Conservation (phyloP, 2,113 vertebrate genomes). For the Eudorcas thomsonii region DNA sequence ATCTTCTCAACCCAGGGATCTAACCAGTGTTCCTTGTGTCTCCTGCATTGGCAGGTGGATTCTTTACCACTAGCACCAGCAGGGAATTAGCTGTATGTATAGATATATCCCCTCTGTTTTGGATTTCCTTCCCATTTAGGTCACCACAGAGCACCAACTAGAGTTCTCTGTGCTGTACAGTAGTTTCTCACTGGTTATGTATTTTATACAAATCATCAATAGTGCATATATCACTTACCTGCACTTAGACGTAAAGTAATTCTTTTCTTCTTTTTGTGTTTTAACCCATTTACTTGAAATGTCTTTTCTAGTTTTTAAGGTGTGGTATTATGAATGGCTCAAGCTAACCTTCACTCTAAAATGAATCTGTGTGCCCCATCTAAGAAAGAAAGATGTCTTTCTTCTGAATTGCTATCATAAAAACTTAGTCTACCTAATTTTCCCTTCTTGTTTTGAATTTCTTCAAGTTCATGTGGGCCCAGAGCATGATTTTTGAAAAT, state of each 20-base stretch:
- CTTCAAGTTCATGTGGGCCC: neutral
- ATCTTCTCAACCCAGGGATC: neutral
- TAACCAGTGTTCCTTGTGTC: neutral
- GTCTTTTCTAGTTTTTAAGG: neutral
- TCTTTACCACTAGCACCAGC: neutral
- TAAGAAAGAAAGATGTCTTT: neutral
- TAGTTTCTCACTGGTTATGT: neutral
- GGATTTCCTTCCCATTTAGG: neutral
- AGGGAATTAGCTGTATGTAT: neutral
- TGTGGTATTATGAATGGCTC: neutral
- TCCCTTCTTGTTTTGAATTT: neutral
- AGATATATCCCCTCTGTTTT: neutral
- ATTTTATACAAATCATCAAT: neutral
- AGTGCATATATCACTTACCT: neutral
- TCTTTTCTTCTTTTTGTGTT: neutral
- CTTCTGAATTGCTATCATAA: neutral
- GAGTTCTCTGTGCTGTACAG: neutral
- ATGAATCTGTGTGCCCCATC: neutral
- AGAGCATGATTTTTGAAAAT: neutral
- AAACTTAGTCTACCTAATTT: neutral
- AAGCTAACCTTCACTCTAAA: neutral
- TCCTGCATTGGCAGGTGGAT: neutral
- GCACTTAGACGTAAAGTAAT: neutral
- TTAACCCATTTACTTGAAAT: neutral
- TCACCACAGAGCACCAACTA: neutral